These are phyloP conservation scores for Bolinopsis microptera DNA, from an alignment of 37 sponge, comb jelly and placozoan species.

Conservation along the genomic window DNA sequence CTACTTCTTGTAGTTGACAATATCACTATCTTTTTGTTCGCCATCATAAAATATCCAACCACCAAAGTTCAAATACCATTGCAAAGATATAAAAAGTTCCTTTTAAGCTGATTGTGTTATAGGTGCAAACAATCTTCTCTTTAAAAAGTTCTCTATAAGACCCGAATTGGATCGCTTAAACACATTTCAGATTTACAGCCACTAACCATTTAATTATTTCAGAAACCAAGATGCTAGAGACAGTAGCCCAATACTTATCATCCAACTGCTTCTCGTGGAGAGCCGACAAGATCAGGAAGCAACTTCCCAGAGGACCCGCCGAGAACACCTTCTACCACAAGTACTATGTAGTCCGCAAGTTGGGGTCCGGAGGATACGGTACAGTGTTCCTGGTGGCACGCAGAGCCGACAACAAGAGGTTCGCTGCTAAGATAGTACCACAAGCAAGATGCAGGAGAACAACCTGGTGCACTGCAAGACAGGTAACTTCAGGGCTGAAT, in stretches of 20 bases:
- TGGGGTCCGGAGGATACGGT: conserved; percentile 41
- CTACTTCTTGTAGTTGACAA: too few species aligned
- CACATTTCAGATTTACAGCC: too few species aligned
- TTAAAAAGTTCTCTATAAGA: too few species aligned
- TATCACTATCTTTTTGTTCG: too few species aligned
- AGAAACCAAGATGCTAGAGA: conserved; percentile 17
- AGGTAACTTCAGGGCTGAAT: not conserved
- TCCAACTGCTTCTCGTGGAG: conserved; percentile 64
- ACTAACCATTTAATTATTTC: not conserved
- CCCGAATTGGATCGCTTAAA: too few species aligned
- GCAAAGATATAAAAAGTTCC: too few species aligned
- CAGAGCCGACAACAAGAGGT: not conserved
- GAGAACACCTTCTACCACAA: conserved; percentile 57
- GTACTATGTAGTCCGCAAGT: conserved; percentile 1
- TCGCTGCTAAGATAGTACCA: conserved; percentile 58
- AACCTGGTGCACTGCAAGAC: not conserved
- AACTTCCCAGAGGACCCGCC: not conserved
- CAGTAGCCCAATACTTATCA: conserved; percentile 31
- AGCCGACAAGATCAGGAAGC: conserved; percentile 8
- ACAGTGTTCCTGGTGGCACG: conserved; percentile 38
- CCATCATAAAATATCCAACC: too few species aligned
- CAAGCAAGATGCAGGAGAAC: not conserved
- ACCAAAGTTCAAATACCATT: too few species aligned
- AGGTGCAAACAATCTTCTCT: too few species aligned
- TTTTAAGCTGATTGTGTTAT: too few species aligned